Percentiles rank a stretch among this genome's conserved stretches.
Conservation (phyloP, 1,140 invertebrate species). For the Habropoda laboriosa region DNA sequence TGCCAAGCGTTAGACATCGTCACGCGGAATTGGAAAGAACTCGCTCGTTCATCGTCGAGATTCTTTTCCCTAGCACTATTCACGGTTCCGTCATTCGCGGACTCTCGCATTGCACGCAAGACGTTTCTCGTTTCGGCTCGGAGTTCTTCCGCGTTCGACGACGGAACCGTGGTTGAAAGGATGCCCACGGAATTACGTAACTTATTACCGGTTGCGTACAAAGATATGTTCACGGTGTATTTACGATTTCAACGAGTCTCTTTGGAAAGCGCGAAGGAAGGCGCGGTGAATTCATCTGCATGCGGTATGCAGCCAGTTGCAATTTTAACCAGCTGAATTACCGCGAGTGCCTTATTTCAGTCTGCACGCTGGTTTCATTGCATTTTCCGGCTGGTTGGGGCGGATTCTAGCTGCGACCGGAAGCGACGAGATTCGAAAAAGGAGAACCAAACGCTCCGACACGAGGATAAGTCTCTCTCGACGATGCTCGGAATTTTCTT, state of each 20-base stretch:
- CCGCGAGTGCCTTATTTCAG: background rate
- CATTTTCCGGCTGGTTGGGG: conserved; percentile 3
- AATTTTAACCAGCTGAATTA: conserved; percentile 43
- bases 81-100: too few relatives aligned
- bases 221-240: conserved; percentile 10
- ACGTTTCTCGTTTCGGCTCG: background rate
- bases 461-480: background rate
- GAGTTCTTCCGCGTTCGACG: background rate
- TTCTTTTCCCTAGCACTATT: too few relatives aligned
- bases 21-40: too few relatives aligned
- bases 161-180: background rate
- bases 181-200: background rate
- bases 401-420: background rate
- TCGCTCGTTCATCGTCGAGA: too few relatives aligned
- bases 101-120: too few relatives aligned
- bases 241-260: conserved; percentile 38
- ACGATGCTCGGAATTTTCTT: background rate
- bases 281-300: background rate
- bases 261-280: background rate
- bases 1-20: too few relatives aligned
- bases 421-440: background rate
- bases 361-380: conserved; percentile 4
- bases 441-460: too few relatives aligned
- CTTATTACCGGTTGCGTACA: conserved; percentile 5
- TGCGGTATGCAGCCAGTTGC: conserved; percentile 9